Percentiles rank a stretch among this genome's conserved stretches.
Evolutionary conservation across 2,113 vertebrate species (phyloP).

Genomic region (Oreotrochilus melanogaster): DNA sequence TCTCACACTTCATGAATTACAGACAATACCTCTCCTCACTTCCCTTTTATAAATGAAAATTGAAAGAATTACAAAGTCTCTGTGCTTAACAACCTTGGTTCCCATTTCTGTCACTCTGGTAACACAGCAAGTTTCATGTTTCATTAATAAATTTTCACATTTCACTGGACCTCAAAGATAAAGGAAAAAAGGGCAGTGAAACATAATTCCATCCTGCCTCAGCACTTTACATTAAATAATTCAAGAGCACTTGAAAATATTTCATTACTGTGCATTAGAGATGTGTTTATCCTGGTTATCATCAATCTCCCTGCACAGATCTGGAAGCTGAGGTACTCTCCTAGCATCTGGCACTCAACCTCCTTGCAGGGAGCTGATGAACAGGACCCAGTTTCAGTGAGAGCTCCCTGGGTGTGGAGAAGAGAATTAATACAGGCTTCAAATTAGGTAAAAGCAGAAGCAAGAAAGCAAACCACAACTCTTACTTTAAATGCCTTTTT

Average conservation of each 20-base stretch:
- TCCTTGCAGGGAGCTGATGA: fast-evolving
- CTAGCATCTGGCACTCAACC: fast-evolving
- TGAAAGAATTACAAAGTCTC: not conserved
- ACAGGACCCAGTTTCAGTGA: not conserved
- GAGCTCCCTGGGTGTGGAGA: not conserved
- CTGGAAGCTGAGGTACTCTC: not conserved
- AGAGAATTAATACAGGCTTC: not conserved
- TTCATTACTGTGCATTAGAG: not conserved
- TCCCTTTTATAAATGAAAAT: not conserved
- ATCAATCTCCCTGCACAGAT: not conserved
- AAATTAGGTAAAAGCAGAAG: not conserved
- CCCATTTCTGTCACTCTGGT: not conserved
- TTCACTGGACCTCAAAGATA: not conserved
- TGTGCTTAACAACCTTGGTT: not conserved
- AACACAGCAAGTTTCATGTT: not conserved
- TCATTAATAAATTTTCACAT: not conserved
- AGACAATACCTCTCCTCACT: not conserved
- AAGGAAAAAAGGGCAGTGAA: not conserved
- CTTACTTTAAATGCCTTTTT: not conserved
- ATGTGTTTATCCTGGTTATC: not conserved
- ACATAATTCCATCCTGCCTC: not conserved
- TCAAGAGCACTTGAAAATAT: not conserved
- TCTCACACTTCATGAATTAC: not conserved
- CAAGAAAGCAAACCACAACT: not conserved
- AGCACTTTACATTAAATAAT: not conserved